These are phyloP conservation scores for Tipula vernalis DNA, from an alignment of 2,888 invertebrate species.

Conservation along the genomic window DNA sequence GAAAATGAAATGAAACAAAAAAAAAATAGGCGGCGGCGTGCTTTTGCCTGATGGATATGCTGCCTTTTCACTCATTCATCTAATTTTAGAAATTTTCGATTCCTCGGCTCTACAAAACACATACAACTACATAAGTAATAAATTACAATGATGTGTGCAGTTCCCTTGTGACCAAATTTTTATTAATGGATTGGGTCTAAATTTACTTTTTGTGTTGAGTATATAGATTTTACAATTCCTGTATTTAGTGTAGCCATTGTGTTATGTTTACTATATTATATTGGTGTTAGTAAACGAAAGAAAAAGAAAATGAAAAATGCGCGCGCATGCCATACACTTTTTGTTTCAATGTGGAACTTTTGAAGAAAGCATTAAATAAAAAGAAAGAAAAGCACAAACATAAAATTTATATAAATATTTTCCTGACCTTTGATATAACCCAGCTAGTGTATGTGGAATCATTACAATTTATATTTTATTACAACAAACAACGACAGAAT, in stretches of 20 bases:
- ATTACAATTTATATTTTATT: neutral
- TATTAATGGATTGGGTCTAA: neutral
- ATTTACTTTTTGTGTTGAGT: neutral
- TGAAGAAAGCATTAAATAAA: neutral
- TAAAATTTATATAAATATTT: neutral
- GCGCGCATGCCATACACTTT: neutral
- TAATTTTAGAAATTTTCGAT: neutral
- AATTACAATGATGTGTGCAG: neutral
- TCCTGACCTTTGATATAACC: neutral
- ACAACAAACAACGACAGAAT: neutral
- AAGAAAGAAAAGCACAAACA: neutral
- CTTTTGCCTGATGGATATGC: neutral
- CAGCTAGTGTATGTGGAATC: neutral
- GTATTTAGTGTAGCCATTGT: neutral
- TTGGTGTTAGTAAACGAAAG: neutral
- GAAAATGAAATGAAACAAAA: neutral
- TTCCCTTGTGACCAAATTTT: neutral
- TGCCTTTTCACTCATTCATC: neutral
- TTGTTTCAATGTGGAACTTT: neutral
- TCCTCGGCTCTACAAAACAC: neutral
- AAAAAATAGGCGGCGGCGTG: neutral
- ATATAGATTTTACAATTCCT: neutral
- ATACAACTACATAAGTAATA: neutral
- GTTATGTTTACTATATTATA: neutral
- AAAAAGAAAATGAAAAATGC: neutral